Evolutionary conservation across 2,797 vertebrate species (phyloP).

Genomic region (Discoglossus pictus): DNA sequence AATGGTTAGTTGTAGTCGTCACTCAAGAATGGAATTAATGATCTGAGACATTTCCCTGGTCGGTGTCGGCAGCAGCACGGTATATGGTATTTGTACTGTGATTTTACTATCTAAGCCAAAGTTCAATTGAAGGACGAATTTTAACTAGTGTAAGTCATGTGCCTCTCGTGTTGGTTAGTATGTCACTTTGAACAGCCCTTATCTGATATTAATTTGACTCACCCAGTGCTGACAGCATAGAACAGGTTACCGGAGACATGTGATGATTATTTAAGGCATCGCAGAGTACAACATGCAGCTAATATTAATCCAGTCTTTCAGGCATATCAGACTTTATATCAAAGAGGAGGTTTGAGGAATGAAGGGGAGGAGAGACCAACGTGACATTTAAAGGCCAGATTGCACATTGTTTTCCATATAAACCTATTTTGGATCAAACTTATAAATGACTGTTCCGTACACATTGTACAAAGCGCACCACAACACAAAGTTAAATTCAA

Average conservation of each 20-base stretch:
- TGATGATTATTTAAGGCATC: conserved; percentile 88
- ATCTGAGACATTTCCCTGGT: conserved; percentile 71
- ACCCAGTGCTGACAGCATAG: conserved; percentile 95
- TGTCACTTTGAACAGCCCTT: conserved; percentile 82
- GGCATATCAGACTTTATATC: conserved; percentile 38
- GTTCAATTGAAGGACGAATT: conserved; percentile 94
- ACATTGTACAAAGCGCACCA: conserved; percentile 2
- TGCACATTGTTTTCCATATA: conserved; percentile 24
- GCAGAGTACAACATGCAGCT: conserved; percentile 55
- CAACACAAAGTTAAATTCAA: neutral
- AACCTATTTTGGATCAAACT: conserved; percentile 30
- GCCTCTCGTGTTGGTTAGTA: conserved; percentile 81
- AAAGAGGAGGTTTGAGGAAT: conserved; percentile 21
- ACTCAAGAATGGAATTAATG: conserved; percentile 71
- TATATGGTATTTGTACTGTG: conserved; percentile 54
- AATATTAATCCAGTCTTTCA: conserved; percentile 70
- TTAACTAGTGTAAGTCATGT: conserved; percentile 87
- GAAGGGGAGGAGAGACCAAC: neutral
- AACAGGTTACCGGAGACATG: conserved; percentile 89
- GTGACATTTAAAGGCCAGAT: conserved; percentile 23
- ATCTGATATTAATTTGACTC: conserved; percentile 96
- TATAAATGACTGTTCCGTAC: conserved; percentile 31
- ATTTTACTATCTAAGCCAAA: conserved; percentile 83
- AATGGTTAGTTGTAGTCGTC: conserved; percentile 69
- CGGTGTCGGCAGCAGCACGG: conserved; percentile 58